Percentiles rank a stretch among this genome's conserved stretches.
Conservation (phyloP, 2,797 vertebrate genomes). For the Manis javanica region DNA sequence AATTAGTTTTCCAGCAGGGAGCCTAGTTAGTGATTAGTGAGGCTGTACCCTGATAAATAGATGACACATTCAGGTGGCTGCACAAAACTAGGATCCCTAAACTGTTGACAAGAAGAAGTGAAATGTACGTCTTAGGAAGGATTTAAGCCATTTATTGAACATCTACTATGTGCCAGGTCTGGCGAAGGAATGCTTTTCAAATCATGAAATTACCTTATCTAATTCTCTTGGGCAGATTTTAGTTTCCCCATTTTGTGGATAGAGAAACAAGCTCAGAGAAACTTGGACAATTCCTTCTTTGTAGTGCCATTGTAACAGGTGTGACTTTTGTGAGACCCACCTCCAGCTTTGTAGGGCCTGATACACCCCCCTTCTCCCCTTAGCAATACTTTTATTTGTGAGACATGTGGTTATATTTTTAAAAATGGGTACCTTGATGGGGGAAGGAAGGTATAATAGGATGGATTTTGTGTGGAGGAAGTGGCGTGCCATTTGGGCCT, state of each 20-base stretch:
- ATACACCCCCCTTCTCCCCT: neutral
- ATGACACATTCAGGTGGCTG: neutral
- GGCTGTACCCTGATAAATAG: neutral
- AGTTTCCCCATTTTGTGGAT: neutral
- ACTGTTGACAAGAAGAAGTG: neutral
- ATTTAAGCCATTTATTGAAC: neutral
- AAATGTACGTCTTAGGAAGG: neutral
- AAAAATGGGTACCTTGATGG: neutral
- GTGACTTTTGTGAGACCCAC: neutral
- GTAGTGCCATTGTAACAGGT: neutral
- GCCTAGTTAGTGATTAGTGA: constrained; percentile 8
- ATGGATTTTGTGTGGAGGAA: neutral
- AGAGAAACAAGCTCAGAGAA: neutral
- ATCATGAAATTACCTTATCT: neutral
- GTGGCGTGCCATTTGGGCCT: neutral
- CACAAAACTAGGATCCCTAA: neutral
- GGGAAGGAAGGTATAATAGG: neutral
- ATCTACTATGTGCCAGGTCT: neutral
- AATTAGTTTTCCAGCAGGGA: constrained; percentile 51
- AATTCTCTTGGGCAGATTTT: neutral
- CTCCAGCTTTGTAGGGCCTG: neutral
- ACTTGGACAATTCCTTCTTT: neutral
- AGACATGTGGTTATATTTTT: neutral
- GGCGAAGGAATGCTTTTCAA: neutral
- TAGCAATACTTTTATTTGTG: neutral